These are phyloP conservation scores for Ia io DNA, from an alignment of 2,113 vertebrate genomes.

Conservation along the genomic window DNA sequence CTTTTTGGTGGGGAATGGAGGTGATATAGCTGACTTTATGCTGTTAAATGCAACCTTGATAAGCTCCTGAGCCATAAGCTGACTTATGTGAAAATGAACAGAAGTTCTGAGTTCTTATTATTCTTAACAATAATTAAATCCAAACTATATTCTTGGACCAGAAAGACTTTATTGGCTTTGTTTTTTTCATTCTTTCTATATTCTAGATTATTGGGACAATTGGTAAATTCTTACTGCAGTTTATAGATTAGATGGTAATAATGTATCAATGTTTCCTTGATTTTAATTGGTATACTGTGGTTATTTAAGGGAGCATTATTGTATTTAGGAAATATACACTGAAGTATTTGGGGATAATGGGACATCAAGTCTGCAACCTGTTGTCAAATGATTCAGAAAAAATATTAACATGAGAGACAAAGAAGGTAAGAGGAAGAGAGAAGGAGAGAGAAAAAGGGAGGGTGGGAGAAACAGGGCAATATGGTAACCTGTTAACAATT, in stretches of 20 bases:
- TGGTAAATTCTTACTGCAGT: neutral
- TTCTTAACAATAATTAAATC: conserved; percentile 16
- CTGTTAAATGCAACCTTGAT: neutral
- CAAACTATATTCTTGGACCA: neutral
- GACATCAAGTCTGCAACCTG: neutral
- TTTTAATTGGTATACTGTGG: neutral
- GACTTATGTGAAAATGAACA: neutral
- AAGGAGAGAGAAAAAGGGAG: neutral
- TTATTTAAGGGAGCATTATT: neutral
- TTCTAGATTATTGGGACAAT: neutral
- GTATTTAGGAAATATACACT: neutral
- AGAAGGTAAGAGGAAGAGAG: neutral
- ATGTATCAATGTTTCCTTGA: neutral
- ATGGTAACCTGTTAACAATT: neutral
- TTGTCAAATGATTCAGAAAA: conserved; percentile 15
- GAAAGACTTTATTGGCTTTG: neutral
- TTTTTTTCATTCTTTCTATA: neutral
- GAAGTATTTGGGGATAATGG: neutral
- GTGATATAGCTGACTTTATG: neutral
- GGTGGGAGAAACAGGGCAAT: neutral
- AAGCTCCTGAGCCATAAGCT: neutral
- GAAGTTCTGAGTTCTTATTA: neutral
- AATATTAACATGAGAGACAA: neutral
- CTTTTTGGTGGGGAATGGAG: neutral
- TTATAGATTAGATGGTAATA: neutral